Percentiles rank a stretch among this genome's conserved stretches.
Evolutionary conservation across 2,888 invertebrate genomes (phyloP).

Genomic region (Nephrotoma appendiculata): DNA sequence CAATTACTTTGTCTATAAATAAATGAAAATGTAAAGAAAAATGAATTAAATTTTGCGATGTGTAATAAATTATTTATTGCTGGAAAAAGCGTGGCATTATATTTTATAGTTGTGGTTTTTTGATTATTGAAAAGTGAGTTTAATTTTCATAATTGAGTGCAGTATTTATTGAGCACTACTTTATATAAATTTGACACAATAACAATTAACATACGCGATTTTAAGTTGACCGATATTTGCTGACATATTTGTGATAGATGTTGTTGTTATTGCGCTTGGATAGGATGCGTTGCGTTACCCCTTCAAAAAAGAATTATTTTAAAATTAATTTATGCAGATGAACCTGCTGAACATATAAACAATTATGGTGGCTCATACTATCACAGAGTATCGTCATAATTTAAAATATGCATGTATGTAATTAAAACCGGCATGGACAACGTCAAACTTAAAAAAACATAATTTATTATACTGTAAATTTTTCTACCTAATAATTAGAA

Average conservation of each 20-base stretch:
- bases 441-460: too few relatives aligned
- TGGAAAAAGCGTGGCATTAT: not conserved
- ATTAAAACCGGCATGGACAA: too few relatives aligned
- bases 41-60: not conserved
- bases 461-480: too few relatives aligned
- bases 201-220: not conserved
- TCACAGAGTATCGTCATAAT: too few relatives aligned
- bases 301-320: not conserved
- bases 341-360: not conserved
- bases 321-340: not conserved
- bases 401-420: too few relatives aligned
- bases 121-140: not conserved
- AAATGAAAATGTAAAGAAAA: not conserved
- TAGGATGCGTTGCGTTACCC: not conserved
- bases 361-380: too few relatives aligned
- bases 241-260: not conserved
- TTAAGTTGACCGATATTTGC: not conserved
- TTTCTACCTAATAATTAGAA: too few relatives aligned
- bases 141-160: not conserved
- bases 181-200: not conserved
- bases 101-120: not conserved
- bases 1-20: constrained; percentile 67
- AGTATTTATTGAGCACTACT: not conserved
- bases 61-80: not conserved
- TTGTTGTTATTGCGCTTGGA: not conserved